phyloP scores from a whole-genome alignment of 1,140 invertebrate species.

The Thrips palmi region DNA sequence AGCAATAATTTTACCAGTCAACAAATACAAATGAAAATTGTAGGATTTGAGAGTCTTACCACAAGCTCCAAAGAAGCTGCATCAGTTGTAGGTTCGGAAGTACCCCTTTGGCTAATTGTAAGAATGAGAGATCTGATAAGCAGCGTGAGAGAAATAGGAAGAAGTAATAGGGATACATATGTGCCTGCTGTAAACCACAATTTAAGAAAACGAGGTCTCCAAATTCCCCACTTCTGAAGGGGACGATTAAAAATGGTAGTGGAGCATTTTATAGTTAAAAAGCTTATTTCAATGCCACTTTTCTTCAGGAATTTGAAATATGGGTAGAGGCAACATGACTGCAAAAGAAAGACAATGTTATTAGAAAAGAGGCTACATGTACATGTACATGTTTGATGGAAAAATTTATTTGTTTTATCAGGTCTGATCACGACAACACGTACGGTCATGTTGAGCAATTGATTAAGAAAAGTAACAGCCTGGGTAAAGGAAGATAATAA shows the following conservation, averaged over 20 bases:
- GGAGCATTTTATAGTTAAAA: slow-evolving; percentile 53
- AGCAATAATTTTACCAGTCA: neutral
- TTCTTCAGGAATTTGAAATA: slow-evolving; percentile 56
- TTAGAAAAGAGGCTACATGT: too few relatives aligned
- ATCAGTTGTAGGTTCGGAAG: too few relatives aligned
- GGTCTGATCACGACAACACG: too few relatives aligned
- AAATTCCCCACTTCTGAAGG: slow-evolving; percentile 51
- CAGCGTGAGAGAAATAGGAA: slow-evolving; percentile 16
- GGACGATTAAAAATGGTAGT: slow-evolving; percentile 55
- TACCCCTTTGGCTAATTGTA: too few relatives aligned
- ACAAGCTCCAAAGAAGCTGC: neutral
- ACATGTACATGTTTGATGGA: too few relatives aligned
- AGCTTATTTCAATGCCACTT: slow-evolving; percentile 48
- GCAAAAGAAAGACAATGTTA: neutral
- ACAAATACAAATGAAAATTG: neutral
- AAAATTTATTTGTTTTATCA: neutral
- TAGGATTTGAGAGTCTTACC: neutral
- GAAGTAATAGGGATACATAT: slow-evolving; percentile 16
- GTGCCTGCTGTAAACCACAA: slow-evolving; percentile 33
- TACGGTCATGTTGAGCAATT: neutral
- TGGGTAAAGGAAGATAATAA: too few relatives aligned
- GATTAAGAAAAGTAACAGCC: neutral
- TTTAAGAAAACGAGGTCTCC: slow-evolving; percentile 37
- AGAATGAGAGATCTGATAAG: slow-evolving; percentile 5
- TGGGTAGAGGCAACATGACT: slow-evolving; percentile 34